phyloP scores from a whole-genome alignment of 2,797 vertebrate genomes.

The Parauchenoglanis punctatus region DNA sequence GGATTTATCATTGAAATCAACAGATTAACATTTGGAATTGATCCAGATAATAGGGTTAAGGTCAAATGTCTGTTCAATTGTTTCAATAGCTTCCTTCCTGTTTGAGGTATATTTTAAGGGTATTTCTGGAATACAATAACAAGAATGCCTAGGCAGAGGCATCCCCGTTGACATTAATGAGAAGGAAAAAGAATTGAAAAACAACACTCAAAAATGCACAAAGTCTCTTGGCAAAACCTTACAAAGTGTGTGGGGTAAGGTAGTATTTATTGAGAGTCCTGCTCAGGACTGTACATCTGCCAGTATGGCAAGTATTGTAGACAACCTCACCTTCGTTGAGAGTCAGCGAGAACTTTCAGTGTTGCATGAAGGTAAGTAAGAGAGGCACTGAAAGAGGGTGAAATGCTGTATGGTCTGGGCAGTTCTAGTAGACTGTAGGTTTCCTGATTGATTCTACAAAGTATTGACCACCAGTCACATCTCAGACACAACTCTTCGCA shows the following conservation, averaged over 20 bases:
- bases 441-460: neutral
- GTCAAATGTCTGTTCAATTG: neutral
- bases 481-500: neutral
- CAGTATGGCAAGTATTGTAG: neutral
- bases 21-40: neutral
- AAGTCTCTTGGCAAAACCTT: neutral
- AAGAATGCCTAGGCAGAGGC: too few species aligned
- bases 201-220: neutral
- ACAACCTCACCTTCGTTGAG: neutral
- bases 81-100: neutral
- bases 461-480: neutral
- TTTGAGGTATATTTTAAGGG: neutral
- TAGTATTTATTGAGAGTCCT: neutral
- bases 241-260: neutral
- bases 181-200: neutral
- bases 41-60: neutral
- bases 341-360: neutral
- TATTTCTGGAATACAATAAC: neutral
- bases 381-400: neutral
- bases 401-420: neutral
- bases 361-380: neutral
- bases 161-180: too few species aligned
- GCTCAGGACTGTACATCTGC: neutral
- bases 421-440: neutral
- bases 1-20: neutral